phyloP scores from a whole-genome alignment of 53 echinoderm and acorn worm genomes.

The Stichopus horrens region DNA sequence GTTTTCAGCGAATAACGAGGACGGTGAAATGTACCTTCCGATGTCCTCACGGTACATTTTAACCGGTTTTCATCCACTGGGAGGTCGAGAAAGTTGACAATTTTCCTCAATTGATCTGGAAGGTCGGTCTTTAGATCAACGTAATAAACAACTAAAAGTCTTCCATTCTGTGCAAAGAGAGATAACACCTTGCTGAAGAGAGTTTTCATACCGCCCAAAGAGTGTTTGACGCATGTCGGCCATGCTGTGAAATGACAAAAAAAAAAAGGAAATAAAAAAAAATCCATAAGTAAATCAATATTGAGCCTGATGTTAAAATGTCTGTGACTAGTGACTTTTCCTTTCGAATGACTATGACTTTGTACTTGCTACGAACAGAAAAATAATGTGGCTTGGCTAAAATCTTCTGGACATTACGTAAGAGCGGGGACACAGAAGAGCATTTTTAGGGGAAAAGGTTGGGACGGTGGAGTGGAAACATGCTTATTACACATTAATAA shows the following conservation, averaged over 20 bases:
- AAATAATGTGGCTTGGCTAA: too few relatives aligned
- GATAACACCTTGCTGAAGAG: background rate
- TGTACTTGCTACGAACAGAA: too few relatives aligned
- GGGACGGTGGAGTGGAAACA: too few relatives aligned
- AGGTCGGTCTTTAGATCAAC: background rate
- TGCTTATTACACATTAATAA: too few relatives aligned
- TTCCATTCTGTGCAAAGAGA: background rate
- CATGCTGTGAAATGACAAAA: background rate
- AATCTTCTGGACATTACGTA: too few relatives aligned
- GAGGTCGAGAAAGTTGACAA: background rate
- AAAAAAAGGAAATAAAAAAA: background rate
- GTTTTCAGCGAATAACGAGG: background rate
- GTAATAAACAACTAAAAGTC: slow-evolving; percentile 11
- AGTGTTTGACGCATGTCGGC: background rate
- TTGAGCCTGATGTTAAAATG: too few relatives aligned
- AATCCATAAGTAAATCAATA: too few relatives aligned
- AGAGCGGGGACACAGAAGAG: too few relatives aligned
- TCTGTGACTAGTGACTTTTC: too few relatives aligned
- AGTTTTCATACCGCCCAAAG: background rate
- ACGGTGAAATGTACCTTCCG: slow-evolving; percentile 1
- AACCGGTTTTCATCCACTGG: background rate
- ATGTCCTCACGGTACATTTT: background rate
- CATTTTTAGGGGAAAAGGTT: too few relatives aligned
- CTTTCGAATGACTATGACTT: too few relatives aligned
- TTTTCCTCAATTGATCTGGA: background rate